Evolutionary conservation across 2,797 vertebrate species (phyloP), one percentile per base, ranked within the genome.

Genomic region (Tragopan temminckii): DNA sequence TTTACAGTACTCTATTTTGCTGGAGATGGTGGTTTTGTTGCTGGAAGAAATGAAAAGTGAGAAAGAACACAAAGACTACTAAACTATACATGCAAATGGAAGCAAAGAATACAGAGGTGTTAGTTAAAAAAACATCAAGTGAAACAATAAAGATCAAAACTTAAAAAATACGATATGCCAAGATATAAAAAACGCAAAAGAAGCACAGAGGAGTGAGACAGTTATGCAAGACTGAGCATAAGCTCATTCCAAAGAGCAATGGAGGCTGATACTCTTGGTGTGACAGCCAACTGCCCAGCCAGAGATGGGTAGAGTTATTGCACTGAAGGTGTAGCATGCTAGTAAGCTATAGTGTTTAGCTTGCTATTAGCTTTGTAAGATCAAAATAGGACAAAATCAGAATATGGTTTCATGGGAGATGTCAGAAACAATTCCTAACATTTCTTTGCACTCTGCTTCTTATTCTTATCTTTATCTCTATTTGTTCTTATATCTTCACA

Each of bases 181-280:
- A 67, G 62, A 62, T 21, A 63, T 4, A 33, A 84, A 87, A 91
- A 27, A 33, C 46, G 67, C 20, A 84, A 31, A 81, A 68, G 15
- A 18, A 61, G 11, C 11, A 64, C 4, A 31, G 57, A 80, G 15
- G 35, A 43, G 31, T 55, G 11, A 66, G 57, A 48, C 33, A 86
- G 24, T 33, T 78, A 40, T 70, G 19, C 46, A 89, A 79, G 40
- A 63, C 19, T 3, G 3, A 75, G 23, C 78, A 63, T 8, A 31
- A 75, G 24, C 31, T 52, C 13, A 2, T 36, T 70, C 45, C 59
- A 81, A 76, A 23, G 4, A 57, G 20, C 2, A 8, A 29, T 1
- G 0, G 31, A 76, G 18, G 24, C 58, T 1, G 2, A 17, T 45
- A 42, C 8, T 25, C 43, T 29, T 14, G 1, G 27, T 9, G 2